Base-by-base conservation (phyloP, 2,888 invertebrate genomes). In the Eristalis intricaria region DNA sequence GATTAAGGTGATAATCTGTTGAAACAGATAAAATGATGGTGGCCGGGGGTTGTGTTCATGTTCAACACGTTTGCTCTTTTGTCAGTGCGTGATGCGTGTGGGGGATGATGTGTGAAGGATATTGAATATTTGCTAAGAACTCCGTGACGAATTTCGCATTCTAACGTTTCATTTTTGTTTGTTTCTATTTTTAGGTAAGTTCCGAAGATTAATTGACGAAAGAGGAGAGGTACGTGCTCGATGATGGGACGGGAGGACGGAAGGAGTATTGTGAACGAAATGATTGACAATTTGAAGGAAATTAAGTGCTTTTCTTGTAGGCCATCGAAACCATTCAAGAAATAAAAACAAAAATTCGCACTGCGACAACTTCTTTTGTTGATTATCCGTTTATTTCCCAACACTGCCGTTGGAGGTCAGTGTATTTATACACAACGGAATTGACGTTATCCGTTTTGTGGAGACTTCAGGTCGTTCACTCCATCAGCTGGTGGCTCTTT, bases 1-100 rank as follows among this genome's bases (percentile, higher is more conserved):
- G 71, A 76, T 73, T 73, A 61, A 64, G 75, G 80, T 80, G 80
- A 64, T 81, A 80, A 85, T 85, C 76, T 73, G 80, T 56, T 80
- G 73, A 75, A 56, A 63, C 32, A 66, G 71, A 75, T 71, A 19
- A 56, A 71, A 60, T 11, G 5, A 60, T 40, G 32, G 15, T 13
- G 73, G 68, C 11, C 60, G 43, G 15, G 26, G 73, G 61, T 38
- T 68, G 74, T 69, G 64, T 60, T 70, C 60, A 75, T 69, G 64
- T 60, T 70, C 60, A 75, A 79, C 78, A 84, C 84, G 84, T 84
- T 68, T 66, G 35, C n/a, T 74, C 32, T 50, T 58, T 11, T 66
- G 56, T 38, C 2, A 15, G 13, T n/a, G 15, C n/a, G n/a, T 4
- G 15, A 10, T 40, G 65, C n/a, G n/a, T n/a, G 8, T 43, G n/a